Percentiles rank a stretch among this genome's conserved stretches.
Evolutionary conservation across 2,113 vertebrate genomes (phyloP).

Genomic region (Gavialis gangeticus): DNA sequence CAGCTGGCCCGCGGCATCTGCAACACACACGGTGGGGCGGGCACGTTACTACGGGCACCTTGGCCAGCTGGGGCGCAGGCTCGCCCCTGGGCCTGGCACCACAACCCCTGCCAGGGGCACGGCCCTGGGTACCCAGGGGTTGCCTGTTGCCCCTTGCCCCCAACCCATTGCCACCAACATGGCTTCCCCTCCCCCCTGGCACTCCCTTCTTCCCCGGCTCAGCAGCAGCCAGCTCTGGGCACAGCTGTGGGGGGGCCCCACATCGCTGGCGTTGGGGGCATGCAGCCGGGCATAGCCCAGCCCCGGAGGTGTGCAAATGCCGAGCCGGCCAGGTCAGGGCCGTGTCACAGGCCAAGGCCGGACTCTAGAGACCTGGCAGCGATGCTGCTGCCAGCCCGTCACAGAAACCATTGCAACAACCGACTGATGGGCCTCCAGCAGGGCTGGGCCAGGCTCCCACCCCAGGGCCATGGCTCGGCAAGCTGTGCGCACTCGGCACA

Average conservation of each 20-base stretch:
- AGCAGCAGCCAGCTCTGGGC: accelerated
- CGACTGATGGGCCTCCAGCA: background rate
- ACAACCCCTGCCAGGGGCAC: too few relatives aligned
- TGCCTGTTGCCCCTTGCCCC: background rate
- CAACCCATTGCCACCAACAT: accelerated
- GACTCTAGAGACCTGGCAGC: too few relatives aligned
- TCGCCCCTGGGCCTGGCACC: background rate
- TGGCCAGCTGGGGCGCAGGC: background rate
- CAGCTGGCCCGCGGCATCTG: slow-evolving; percentile 78
- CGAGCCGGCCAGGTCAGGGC: too few relatives aligned
- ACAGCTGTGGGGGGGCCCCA: accelerated
- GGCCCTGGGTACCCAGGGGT: too few relatives aligned
- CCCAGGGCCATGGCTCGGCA: background rate
- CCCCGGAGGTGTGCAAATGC: background rate
- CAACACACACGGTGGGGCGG: background rate
- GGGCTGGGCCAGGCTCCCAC: background rate
- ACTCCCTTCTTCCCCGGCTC: too few relatives aligned
- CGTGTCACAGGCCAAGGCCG: too few relatives aligned
- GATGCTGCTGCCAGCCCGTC: too few relatives aligned
- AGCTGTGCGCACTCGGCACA: background rate
- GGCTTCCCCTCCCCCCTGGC: background rate
- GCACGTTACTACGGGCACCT: background rate
- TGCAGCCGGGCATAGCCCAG: background rate
- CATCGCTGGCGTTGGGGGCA: accelerated
- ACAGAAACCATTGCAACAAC: too few relatives aligned